phyloP scores from a whole-genome alignment of 2,797 vertebrate genomes.

The Uromys caudimaculatus region DNA sequence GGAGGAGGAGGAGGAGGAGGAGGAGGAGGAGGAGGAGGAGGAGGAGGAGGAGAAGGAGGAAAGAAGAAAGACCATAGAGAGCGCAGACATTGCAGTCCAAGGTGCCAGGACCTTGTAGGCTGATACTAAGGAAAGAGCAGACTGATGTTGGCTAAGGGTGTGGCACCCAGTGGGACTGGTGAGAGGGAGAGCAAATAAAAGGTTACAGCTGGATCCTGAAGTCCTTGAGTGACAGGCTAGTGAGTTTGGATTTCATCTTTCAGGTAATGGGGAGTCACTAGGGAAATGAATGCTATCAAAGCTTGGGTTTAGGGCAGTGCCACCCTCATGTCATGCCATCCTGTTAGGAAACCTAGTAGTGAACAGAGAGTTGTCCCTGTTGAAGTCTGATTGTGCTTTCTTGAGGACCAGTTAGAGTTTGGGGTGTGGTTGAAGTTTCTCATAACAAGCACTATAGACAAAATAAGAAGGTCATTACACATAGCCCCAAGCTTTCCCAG shows the following conservation, averaged over 20 bases:
- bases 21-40: not conserved
- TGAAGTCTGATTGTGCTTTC: constrained; percentile 8
- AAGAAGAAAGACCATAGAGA: not conserved
- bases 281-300: not conserved
- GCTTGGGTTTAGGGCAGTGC: not conserved
- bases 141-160: not conserved
- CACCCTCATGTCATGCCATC: not conserved
- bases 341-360: not conserved
- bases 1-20: no score
- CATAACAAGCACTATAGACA: not conserved
- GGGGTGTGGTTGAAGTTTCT: not conserved
- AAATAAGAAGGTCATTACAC: not conserved
- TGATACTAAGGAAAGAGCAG: not conserved
- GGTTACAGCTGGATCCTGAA: not conserved
- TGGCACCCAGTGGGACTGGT: no score
- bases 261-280: not conserved
- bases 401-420: not conserved
- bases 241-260: constrained; percentile 31
- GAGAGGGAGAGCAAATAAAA: not conserved
- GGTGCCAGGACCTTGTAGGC: not conserved
- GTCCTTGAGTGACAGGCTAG: not conserved
- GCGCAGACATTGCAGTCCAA: not conserved
- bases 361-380: not conserved
- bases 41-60: not conserved
- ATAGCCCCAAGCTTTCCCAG: not conserved